Evolutionary conservation across 2,113 vertebrate genomes (phyloP), one percentile per base, ranked within the genome.

Genomic region (Cepphus grylle): DNA sequence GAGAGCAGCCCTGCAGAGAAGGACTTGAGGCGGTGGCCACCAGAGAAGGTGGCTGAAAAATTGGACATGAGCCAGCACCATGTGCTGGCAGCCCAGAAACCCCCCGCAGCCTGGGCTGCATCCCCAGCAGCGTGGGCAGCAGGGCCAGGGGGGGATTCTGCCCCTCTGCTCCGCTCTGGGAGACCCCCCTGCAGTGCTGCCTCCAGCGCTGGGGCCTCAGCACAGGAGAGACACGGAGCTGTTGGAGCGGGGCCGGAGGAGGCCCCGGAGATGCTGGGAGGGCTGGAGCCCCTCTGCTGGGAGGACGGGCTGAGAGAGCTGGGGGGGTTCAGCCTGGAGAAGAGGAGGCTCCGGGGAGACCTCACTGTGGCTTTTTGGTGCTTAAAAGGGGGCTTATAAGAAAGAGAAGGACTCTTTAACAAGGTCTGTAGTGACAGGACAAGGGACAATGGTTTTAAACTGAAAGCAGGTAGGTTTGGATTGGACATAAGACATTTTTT

Each of bases 191-290:
- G 36, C 7, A 65, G 30, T 8, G 2, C 50, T 55, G 76, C 5
- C 0, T 32, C 25, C 47, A 47, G 40, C 22, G 21, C 15, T 15
- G 47, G 52, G 23, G 12, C 27, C 15, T 2, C 34, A 12, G 12
- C 18, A 38, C 2, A 8, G 55, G 11, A 2, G 5, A 47, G 63
- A 70, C 11, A 5, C 1, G 15, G 73, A 59, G 4, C 21, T 87
- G 38, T 5, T 38, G 45, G 63, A 69, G 45, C 45, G 45, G 26
- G 12, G 0, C 65, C 22, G 16, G 16, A 70, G 53, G 53, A 59
- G 65, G 34, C 22, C 55, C 13, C 18, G 0, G 3, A n/a, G 9
- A 30, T 30, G 45, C 1, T 34, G 7, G 0, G 12, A 18, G 65
- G 69, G 52, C 30, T 74, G 78, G 32, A 81, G 4, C 42, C 6